Percentiles rank a stretch among this genome's conserved stretches.
phyloP scores from a whole-genome alignment of 2,888 invertebrate genomes.

The Ecliptopera silaceata region DNA sequence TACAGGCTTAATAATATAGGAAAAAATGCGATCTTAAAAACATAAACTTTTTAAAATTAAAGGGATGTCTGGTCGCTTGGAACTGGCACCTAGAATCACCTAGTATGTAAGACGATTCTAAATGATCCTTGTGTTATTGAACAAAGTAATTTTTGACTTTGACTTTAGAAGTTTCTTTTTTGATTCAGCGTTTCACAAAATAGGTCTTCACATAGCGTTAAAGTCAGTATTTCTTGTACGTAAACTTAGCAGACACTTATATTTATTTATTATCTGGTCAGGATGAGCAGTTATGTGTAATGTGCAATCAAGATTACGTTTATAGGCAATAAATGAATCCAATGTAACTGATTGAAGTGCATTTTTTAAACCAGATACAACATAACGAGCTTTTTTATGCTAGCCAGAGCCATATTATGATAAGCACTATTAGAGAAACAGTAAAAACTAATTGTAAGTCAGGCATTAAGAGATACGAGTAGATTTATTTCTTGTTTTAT shows the following conservation, averaged over 20 bases:
- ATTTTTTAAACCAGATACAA: slow-evolving; percentile 24
- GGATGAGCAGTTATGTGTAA: slow-evolving; percentile 30
- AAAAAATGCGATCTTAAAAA: too few species aligned
- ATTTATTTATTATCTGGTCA: slow-evolving; percentile 29
- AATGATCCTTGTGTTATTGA: too few species aligned
- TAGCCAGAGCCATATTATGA: neutral
- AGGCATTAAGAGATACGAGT: too few species aligned
- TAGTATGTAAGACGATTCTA: too few species aligned
- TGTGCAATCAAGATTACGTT: slow-evolving; percentile 40
- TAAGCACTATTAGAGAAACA: neutral
- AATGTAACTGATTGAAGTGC: slow-evolving; percentile 29
- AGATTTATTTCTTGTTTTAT: too few species aligned
- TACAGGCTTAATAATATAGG: too few species aligned
- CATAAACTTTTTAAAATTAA: too few species aligned
- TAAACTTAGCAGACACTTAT: slow-evolving; percentile 16
- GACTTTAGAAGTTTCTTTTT: too few species aligned
- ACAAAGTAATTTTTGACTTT: too few species aligned
- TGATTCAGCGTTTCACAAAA: too few species aligned
- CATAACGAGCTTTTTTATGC: slow-evolving; percentile 1
- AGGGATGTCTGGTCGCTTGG: too few species aligned
- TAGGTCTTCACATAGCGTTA: neutral
- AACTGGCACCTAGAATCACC: too few species aligned
- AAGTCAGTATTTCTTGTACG: neutral
- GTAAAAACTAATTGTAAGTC: neutral
- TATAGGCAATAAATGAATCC: slow-evolving; percentile 43